Evolutionary conservation across 2,888 invertebrate species (phyloP).

Genomic region (Coremacera marginata): DNA sequence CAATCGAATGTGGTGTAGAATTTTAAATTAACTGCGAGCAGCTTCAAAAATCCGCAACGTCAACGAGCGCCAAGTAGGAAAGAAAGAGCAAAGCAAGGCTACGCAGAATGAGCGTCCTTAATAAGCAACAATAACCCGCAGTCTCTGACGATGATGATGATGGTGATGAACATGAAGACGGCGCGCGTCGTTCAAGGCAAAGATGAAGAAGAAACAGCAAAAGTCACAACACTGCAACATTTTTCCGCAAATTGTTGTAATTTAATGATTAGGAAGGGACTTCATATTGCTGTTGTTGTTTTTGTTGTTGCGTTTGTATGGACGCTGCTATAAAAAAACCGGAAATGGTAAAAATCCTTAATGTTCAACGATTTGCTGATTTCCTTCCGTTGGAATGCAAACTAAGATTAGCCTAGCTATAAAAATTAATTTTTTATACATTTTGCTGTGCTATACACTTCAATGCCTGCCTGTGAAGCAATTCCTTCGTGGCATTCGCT

Average conservation of each 20-base stretch:
- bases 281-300: neutral
- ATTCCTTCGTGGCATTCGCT: too few species aligned
- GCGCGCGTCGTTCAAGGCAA: neutral
- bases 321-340: neutral
- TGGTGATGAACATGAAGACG: neutral
- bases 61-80: neutral
- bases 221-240: constrained; percentile 4
- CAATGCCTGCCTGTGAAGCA: too few species aligned
- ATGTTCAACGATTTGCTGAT: constrained; percentile 14
- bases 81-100: neutral
- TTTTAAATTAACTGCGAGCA: constrained; percentile 39
- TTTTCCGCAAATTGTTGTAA: constrained; percentile 16
- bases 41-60: constrained; percentile 15
- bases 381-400: constrained; percentile 14
- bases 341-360: constrained; percentile 4
- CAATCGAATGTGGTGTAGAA: constrained; percentile 43
- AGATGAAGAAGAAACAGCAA: neutral
- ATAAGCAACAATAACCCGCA: too few species aligned
- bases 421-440: neutral
- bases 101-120: neutral
- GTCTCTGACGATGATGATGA: neutral
- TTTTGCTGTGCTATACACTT: too few species aligned
- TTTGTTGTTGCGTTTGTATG: too few species aligned
- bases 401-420: neutral
- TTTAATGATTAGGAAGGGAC: constrained; percentile 27